Evolutionary conservation across 2,888 invertebrate genomes (phyloP).

Genomic region (Synergus laeviventris): DNA sequence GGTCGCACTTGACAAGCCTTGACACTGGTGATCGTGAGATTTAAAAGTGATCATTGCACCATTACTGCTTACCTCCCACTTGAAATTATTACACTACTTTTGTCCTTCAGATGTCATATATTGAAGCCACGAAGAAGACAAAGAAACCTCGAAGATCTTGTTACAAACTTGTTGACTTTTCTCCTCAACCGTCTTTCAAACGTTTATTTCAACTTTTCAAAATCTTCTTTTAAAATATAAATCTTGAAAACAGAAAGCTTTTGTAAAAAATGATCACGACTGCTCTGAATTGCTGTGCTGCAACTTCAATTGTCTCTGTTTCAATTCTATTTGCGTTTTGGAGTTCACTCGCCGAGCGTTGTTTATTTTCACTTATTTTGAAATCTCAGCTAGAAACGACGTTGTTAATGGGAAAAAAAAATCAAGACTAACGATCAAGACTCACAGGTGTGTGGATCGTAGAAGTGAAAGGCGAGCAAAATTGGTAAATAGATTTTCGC

Average conservation of each 20-base stretch:
- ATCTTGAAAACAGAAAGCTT: not conserved
- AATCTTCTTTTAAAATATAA: not conserved
- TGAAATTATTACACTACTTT: not conserved
- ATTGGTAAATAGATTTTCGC: conserved; percentile 32
- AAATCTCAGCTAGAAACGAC: not conserved
- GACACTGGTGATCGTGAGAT: conserved; percentile 21
- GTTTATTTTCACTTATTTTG: conserved; percentile 27
- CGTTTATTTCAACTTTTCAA: conserved; percentile 5
- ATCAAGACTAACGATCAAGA: conserved; percentile 18
- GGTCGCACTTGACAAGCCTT: conserved; percentile 19
- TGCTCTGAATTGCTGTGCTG: not conserved
- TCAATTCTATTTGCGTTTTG: not conserved
- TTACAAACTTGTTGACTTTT: not conserved
- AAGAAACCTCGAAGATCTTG: not conserved
- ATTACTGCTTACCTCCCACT: conserved; percentile 31
- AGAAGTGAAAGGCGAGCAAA: conserved; percentile 26
- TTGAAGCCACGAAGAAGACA: conserved; percentile 7
- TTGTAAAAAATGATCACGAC: not conserved
- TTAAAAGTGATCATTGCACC: conserved; percentile 10
- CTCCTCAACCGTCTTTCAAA: not conserved
- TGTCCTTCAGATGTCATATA: not conserved
- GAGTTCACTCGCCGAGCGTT: not conserved
- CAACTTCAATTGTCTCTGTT: conserved; percentile 16
- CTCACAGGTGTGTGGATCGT: not conserved
- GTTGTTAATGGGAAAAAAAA: conserved; percentile 10